Conservation (phyloP, 1,140 invertebrate genomes). For the Sesamia nonagrioides region DNA sequence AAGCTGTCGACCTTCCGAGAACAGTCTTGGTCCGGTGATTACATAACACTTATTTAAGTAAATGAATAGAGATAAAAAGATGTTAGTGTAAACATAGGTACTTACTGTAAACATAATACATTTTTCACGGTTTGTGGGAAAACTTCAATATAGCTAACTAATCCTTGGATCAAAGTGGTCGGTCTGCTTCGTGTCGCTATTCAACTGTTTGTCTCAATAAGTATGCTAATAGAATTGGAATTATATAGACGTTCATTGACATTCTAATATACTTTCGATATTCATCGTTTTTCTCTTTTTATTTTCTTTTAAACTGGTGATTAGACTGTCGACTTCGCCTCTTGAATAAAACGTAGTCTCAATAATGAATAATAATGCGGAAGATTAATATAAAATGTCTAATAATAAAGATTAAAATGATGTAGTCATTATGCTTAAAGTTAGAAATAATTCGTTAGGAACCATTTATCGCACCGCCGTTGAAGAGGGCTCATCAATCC, state of each 20-base stretch:
- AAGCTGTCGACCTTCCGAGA: slow-evolving; percentile 68
- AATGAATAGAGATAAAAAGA: slow-evolving; percentile 33
- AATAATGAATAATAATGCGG: not conserved
- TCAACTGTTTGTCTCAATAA: slow-evolving; percentile 7
- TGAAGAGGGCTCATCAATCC: no score
- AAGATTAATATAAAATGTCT: not conserved
- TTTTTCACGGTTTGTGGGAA: slow-evolving; percentile 42
- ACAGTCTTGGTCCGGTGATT: slow-evolving; percentile 45
- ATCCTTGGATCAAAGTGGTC: slow-evolving; percentile 39
- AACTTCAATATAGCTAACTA: slow-evolving; percentile 14
- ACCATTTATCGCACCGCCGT: no score
- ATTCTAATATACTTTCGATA: slow-evolving; percentile 15
- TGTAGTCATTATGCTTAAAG: not conserved
- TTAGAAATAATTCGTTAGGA: no score
- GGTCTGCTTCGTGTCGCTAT: slow-evolving; percentile 3
- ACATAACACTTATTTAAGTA: slow-evolving; percentile 33
- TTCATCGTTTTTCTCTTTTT: slow-evolving; percentile 9
- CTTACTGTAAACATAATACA: slow-evolving; percentile 44
- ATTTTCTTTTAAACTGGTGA: not conserved
- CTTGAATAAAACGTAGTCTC: not conserved
- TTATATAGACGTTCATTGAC: not conserved
- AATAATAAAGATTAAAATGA: not conserved
- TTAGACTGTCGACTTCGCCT: not conserved
- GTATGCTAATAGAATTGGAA: slow-evolving; percentile 31
- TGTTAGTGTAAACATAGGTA: slow-evolving; percentile 43